Evolutionary conservation across 2,113 vertebrate genomes (phyloP).

Genomic region (Pseudorectes ferrugineus): DNA sequence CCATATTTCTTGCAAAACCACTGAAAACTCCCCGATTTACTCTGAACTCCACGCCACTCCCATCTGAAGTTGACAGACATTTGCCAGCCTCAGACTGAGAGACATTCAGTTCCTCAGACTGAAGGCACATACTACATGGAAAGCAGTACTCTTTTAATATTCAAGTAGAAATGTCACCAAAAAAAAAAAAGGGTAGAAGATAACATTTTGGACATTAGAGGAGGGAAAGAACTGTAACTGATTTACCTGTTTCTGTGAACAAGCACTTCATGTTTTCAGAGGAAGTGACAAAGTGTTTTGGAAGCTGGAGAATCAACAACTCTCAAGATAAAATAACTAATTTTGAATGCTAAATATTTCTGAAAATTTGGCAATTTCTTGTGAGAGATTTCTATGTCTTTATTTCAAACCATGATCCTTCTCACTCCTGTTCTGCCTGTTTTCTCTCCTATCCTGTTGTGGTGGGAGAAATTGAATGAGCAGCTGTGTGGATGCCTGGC

Average conservation of each 20-base stretch:
- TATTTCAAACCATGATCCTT: neutral
- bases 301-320: neutral
- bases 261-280: neutral
- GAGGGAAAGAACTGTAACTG: neutral
- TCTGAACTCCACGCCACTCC: neutral
- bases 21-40: neutral
- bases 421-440: neutral
- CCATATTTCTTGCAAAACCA: neutral
- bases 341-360: neutral
- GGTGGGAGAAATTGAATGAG: neutral
- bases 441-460: neutral
- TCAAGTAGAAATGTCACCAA: neutral
- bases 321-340: neutral
- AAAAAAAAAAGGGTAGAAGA: neutral
- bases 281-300: neutral
- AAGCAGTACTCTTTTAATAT: neutral
- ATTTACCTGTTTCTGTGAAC: neutral
- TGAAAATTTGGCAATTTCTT: neutral
- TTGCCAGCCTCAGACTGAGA: neutral
- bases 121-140: neutral
- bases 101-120: neutral
- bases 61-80: neutral
- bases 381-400: neutral
- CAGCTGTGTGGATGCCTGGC: neutral
- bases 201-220: neutral